Evolutionary conservation across 2,113 vertebrate species (phyloP), one percentile per base, ranked within the genome.

Genomic region (Electrona antarctica): DNA sequence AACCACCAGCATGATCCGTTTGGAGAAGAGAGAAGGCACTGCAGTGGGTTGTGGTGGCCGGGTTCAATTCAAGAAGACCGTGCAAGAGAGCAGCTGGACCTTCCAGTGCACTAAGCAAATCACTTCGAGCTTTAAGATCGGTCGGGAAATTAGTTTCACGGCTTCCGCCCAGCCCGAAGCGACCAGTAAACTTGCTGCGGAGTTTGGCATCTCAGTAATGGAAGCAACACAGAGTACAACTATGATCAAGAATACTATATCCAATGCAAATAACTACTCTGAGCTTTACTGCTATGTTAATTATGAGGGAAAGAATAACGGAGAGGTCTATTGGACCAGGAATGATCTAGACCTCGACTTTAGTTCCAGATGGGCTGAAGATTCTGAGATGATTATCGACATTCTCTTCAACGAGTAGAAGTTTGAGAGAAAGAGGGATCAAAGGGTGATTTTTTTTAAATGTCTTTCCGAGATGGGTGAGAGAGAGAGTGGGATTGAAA

Each of bases 251-350:
- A 33, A 3, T 12, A 2, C 3, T 5, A 10, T 61, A 45, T 2
- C 21, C 41, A 11, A 61, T 46, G 14, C 0, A n/a, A 61, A 61
- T 61, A n/a, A 11, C 8, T 61, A 61, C 33, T 61, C 60, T 12
- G 60, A 61, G 60, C 33, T 61, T 29, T 61, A 61, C 60, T 61
- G 60, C 33, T 61, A 61, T 61, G 60, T 61, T 7, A 12, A 45
- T 5, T 61, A 46, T 45, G 46, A 33, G 12, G 60, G 60, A 29
- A 45, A 61, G 9, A 6, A 61, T 61, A 13, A n/a, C 2, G 60
- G 60, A 46, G 10, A 12, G 8, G 7, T 33, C 3, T 4, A 33
- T 10, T 61, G 60, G 60, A 61, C 29, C 29, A 46, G 11, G 60
- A 61, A 61, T 45, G 60, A 61, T 46, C 28, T 61, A 33, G 8